Base-by-base conservation (phyloP, 2,797 vertebrate genomes). In the Characodon lateralis region DNA sequence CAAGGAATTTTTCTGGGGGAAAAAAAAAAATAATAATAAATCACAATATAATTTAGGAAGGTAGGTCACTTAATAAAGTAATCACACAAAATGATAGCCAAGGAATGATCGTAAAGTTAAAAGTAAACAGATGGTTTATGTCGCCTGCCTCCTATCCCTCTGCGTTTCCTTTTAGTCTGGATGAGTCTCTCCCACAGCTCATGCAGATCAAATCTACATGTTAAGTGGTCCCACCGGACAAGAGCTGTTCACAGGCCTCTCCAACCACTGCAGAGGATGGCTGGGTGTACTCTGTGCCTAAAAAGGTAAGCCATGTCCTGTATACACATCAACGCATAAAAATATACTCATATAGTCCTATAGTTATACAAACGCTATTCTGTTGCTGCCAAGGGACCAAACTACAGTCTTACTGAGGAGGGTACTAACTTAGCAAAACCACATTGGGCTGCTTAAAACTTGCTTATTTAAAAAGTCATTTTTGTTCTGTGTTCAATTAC, bases 161-260 rank as follows among this genome's bases (percentile, higher is more conserved):
- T 77, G 14, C 51, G 3, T 28, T 24, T 66, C 39, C 76, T 82
- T 75, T 72, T 74, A 69, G n/a, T 73, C 59, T 78, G 61, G 46
- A 79, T 74, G 71, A 14, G 71, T 51, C 73, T 80, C 76, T 85
- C 81, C 86, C 68, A 13, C 78, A 85, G 83, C 73, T 78, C 79
- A 85, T 80, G 71, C 66, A 77, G 76, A 90, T 90, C 78, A 80
- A 80, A 85, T 87, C 73, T 55, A 81, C 89, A 82, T 83, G 87
- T 89, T 83, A 87, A 93, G 85, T 74, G 75, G 84, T 58, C 74
- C 85, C 61, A 51, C 72, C 41, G 76, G 74, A 69, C 8, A 14
- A 87, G 81, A 84, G 85, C 79, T 77, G 80, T 89, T 93, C 84
- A 83, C 79, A 83, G 65, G 85, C 85, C 87, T 90, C 85, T 88